phyloP scores from a whole-genome alignment of 1,140 invertebrate genomes.

The Leptopilina clavipes region DNA sequence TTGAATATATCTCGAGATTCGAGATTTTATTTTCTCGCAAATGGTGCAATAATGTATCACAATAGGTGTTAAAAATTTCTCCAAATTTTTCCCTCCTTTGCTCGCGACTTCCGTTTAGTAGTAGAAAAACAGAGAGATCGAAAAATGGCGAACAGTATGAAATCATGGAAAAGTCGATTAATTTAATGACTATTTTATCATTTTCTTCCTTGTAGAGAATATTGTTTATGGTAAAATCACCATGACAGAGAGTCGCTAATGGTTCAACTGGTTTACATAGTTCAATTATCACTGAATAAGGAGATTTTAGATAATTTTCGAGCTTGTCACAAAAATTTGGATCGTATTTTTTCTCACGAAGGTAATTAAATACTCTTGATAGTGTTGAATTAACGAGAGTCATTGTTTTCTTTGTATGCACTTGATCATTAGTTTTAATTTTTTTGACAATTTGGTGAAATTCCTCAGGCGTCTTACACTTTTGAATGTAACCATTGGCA shows the following conservation, averaged over 20 bases:
- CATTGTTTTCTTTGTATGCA: neutral
- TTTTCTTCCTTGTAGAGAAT: constrained; percentile 41
- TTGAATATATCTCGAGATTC: constrained; percentile 32
- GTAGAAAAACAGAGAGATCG: constrained; percentile 47
- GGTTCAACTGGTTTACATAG: constrained; percentile 40
- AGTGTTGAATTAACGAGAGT: constrained; percentile 11
- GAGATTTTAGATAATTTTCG: constrained; percentile 30
- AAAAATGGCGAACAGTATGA: constrained; percentile 41
- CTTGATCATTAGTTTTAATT: constrained; percentile 30
- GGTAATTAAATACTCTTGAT: constrained; percentile 41
- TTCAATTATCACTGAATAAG: constrained; percentile 39
- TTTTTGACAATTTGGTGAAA: constrained; percentile 42
- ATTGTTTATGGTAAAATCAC: constrained; percentile 53
- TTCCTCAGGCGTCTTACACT: constrained; percentile 29
- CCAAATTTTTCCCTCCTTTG: neutral
- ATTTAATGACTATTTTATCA: constrained; percentile 33
- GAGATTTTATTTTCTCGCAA: neutral
- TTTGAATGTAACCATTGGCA: constrained; percentile 45
- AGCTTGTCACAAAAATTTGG: constrained; percentile 44
- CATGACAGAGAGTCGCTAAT: constrained; percentile 50
- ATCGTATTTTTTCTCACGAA: constrained; percentile 47
- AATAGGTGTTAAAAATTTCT: constrained; percentile 35
- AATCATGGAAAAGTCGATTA: constrained; percentile 54
- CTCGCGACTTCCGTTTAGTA: constrained; percentile 35
- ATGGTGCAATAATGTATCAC: neutral